Conservation (phyloP, 2,113 vertebrate species). For the Panthera leo region DNA sequence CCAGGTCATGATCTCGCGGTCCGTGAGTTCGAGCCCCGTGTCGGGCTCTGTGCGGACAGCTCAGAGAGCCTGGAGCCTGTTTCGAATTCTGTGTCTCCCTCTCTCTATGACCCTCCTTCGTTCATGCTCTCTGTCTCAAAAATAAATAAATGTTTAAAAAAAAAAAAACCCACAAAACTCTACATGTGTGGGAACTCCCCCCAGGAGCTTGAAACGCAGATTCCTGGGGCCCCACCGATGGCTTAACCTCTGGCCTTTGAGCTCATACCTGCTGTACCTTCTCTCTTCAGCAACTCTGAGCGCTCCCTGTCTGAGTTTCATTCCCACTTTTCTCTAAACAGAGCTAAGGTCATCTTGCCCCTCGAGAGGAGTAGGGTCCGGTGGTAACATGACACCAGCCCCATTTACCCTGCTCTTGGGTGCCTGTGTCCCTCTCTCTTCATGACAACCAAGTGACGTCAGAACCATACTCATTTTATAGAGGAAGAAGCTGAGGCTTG, state of each 20-base stretch:
- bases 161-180: background rate
- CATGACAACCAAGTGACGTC: background rate
- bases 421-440: background rate
- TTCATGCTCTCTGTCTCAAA: no score
- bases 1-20: no score
- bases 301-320: background rate
- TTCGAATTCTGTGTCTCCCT: no score
- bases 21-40: no score
- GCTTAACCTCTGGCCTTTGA: background rate
- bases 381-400: no score
- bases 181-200: fast-evolving
- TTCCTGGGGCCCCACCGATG: background rate
- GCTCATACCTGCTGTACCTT: background rate
- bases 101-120: no score
- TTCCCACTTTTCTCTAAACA: background rate
- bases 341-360: background rate
- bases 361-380: background rate
- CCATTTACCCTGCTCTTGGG: background rate
- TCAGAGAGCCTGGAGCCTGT: no score
- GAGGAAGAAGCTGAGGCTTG: background rate
- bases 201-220: background rate
- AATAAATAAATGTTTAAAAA: no score
- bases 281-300: background rate
- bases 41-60: no score
- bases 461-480: background rate